A percentile compares a stretch with the other conserved stretches of the same genome.
phyloP scores from a whole-genome alignment of 2,113 vertebrate species.

The Labeo rohita region DNA sequence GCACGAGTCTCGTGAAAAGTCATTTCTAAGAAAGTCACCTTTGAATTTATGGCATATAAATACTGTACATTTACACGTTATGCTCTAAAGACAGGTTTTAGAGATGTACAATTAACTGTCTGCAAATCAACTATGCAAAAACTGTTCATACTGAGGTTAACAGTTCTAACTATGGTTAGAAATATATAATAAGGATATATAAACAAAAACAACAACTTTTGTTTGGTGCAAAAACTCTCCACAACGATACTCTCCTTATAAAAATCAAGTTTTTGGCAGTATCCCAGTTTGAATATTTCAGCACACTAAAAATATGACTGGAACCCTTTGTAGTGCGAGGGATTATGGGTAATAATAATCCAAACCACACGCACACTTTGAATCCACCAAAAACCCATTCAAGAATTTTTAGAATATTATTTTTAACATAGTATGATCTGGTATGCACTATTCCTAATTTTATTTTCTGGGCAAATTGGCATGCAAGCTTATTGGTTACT shows the following conservation, averaged over 20 bases:
- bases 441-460: background rate
- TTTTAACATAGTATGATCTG: background rate
- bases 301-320: background rate
- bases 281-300: background rate
- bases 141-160: background rate
- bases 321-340: background rate
- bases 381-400: background rate
- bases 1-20: background rate
- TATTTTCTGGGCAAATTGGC: background rate
- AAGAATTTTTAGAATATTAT: background rate
- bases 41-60: background rate
- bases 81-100: background rate
- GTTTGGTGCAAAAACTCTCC: background rate
- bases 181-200: background rate
- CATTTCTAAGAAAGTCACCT: conserved; percentile 16
- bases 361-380: background rate
- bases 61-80: conserved; percentile 6
- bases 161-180: background rate
- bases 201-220: background rate
- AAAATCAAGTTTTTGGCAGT: background rate
- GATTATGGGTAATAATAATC: background rate
- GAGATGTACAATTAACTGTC: background rate
- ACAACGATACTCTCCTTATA: background rate
- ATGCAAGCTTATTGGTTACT: background rate
- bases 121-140: background rate